Percentiles rank a stretch among this genome's conserved stretches.
phyloP scores from a whole-genome alignment of 2,888 invertebrate species.

The Proisotoma minuta region DNA sequence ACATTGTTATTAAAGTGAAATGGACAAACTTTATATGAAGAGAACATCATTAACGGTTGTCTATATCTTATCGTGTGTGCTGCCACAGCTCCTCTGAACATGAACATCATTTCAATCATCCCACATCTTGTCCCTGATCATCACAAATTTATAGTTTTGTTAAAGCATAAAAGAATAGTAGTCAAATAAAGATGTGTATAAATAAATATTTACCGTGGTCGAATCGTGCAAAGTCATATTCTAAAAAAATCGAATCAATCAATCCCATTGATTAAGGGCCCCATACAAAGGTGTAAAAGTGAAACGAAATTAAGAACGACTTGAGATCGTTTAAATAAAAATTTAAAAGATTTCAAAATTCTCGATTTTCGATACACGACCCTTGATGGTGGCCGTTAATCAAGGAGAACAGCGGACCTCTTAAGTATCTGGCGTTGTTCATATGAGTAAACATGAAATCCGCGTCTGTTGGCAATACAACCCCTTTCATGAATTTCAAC shows the following conservation, averaged over 20 bases:
- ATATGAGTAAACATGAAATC: slow-evolving; percentile 82
- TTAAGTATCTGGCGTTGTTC: slow-evolving; percentile 83
- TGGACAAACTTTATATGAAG: slow-evolving; percentile 62
- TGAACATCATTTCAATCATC: slow-evolving; percentile 25
- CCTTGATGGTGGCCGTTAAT: too few species aligned
- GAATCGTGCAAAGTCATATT: slow-evolving; percentile 80
- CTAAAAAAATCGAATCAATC: too few species aligned
- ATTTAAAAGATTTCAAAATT: too few species aligned
- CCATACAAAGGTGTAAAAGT: too few species aligned
- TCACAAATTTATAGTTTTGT: not conserved
- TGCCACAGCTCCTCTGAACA: slow-evolving; percentile 35
- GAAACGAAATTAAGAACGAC: too few species aligned
- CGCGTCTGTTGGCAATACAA: slow-evolving; percentile 78
- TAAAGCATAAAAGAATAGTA: not conserved
- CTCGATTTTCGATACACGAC: too few species aligned
- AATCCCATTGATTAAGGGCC: too few species aligned
- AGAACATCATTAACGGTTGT: slow-evolving; percentile 71
- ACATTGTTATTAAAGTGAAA: not conserved
- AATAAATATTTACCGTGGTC: slow-evolving; percentile 74
- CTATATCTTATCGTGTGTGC: slow-evolving; percentile 59
- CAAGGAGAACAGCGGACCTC: too few species aligned
- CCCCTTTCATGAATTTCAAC: slow-evolving; percentile 49
- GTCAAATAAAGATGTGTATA: not conserved
- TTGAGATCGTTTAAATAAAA: too few species aligned
- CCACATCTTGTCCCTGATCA: too few species aligned